These are phyloP conservation scores for Dromococcyx pavoninus DNA, from an alignment of 2,797 vertebrate species.

Conservation along the genomic window DNA sequence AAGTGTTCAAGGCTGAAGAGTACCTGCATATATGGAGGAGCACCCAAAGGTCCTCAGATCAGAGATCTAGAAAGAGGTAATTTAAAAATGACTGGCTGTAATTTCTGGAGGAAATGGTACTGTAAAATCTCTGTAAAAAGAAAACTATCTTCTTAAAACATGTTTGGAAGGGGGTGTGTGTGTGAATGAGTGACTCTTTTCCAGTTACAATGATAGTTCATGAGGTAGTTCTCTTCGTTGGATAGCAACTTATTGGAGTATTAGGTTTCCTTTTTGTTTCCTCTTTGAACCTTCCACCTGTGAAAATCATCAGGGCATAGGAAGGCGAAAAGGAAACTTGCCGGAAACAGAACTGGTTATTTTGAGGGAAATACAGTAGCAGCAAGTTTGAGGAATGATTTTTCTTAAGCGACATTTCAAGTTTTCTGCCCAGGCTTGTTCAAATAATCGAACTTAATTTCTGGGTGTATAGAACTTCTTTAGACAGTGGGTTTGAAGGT, in stretches of 20 bases:
- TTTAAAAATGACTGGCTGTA: neutral
- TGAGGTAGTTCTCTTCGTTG: neutral
- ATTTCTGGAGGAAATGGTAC: neutral
- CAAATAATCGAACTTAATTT: neutral
- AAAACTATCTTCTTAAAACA: neutral
- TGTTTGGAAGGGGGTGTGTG: fast-evolving
- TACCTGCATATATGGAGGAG: slow-evolving; percentile 94
- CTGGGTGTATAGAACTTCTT: neutral
- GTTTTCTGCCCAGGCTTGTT: neutral
- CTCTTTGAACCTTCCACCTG: neutral
- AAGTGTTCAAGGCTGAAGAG: slow-evolving; percentile 95
- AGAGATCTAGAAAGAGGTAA: slow-evolving; percentile 95
- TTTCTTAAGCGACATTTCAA: neutral
- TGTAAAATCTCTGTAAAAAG: neutral
- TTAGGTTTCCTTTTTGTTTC: neutral
- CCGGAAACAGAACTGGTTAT: neutral
- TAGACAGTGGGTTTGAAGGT: neutral
- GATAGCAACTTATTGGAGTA: neutral
- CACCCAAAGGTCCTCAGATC: slow-evolving; percentile 93
- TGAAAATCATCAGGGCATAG: neutral
- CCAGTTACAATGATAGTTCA: neutral
- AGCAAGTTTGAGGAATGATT: neutral
- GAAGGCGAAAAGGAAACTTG: neutral
- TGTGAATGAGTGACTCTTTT: neutral
- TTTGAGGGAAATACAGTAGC: neutral